Percentiles rank a stretch among this genome's conserved stretches.
These are phyloP conservation scores for Agrilus mali DNA, from an alignment of 2,888 invertebrate genomes.

Conservation along the genomic window DNA sequence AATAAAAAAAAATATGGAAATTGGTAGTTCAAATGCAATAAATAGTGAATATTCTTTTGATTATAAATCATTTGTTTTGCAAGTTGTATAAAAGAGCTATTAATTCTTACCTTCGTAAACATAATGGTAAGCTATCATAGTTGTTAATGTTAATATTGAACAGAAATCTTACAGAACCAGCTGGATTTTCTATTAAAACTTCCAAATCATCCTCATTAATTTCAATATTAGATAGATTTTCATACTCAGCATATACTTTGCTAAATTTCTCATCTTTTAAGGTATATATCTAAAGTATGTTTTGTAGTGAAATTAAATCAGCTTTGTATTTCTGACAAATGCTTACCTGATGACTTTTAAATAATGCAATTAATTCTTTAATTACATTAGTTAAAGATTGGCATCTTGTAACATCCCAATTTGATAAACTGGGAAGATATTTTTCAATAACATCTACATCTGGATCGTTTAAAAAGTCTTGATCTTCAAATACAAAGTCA, in stretches of 20 bases:
- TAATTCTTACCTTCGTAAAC: conserved; percentile 21
- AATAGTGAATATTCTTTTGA: background rate
- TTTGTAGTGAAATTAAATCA: background rate
- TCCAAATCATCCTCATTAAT: conserved; percentile 46
- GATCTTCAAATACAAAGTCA: conserved; percentile 62
- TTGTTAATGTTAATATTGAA: conserved; percentile 19
- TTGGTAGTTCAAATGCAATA: no score
- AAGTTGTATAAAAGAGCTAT: background rate
- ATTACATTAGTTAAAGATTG: conserved; percentile 47
- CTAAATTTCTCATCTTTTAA: conserved; percentile 34
- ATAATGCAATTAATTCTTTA: conserved; percentile 46
- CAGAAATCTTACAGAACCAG: conserved; percentile 47
- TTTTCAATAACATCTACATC: conserved; percentile 40
- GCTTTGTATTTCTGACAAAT: background rate
- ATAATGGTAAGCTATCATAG: conserved; percentile 46
- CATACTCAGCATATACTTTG: conserved; percentile 49
- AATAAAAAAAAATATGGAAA: background rate
- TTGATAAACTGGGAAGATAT: conserved; percentile 44
- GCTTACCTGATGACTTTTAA: conserved; percentile 50
- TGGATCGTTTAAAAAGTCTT: conserved; percentile 47
- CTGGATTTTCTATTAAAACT: conserved; percentile 42
- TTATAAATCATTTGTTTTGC: no score
- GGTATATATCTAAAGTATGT: conserved; percentile 24
- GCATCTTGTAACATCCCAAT: conserved; percentile 51
- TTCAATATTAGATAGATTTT: conserved; percentile 17